Evolutionary conservation across 2,113 vertebrate species (phyloP).

Genomic region (Spea multiplicata): DNA sequence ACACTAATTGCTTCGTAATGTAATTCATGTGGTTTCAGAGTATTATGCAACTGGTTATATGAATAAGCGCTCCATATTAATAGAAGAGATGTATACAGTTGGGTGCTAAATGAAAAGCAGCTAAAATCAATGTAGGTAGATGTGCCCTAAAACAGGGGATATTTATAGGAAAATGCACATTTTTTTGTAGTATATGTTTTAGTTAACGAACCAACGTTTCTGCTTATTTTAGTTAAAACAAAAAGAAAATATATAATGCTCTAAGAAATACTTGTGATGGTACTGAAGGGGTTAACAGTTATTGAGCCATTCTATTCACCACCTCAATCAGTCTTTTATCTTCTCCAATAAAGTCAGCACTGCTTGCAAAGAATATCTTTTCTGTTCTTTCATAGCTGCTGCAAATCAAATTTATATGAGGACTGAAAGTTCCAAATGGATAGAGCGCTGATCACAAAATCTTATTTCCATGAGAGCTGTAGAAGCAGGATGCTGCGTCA

Average conservation of each 20-base stretch:
- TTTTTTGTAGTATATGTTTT: too few relatives aligned
- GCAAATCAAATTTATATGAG: conserved; percentile 65
- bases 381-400: conserved; percentile 56
- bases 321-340: conserved; percentile 61
- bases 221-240: too few relatives aligned
- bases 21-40: too few relatives aligned
- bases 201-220: too few relatives aligned
- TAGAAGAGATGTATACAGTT: too few relatives aligned
- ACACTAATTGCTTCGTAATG: too few relatives aligned
- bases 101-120: too few relatives aligned
- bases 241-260: not conserved
- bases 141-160: too few relatives aligned
- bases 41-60: too few relatives aligned
- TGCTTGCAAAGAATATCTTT: conserved; percentile 58
- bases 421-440: conserved; percentile 58
- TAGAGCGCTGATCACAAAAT: conserved; percentile 39
- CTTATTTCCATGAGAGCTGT: conserved; percentile 44
- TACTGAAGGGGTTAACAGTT: conserved; percentile 42
- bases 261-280: not conserved
- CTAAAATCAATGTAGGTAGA: too few relatives aligned
- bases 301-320: conserved; percentile 57
- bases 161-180: too few relatives aligned
- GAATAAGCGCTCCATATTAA: too few relatives aligned
- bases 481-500: conserved; percentile 31
- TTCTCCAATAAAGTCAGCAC: conserved; percentile 54